These are phyloP conservation scores for Podarcis cretensis DNA, from an alignment of 2,113 vertebrate species.

Conservation along the genomic window DNA sequence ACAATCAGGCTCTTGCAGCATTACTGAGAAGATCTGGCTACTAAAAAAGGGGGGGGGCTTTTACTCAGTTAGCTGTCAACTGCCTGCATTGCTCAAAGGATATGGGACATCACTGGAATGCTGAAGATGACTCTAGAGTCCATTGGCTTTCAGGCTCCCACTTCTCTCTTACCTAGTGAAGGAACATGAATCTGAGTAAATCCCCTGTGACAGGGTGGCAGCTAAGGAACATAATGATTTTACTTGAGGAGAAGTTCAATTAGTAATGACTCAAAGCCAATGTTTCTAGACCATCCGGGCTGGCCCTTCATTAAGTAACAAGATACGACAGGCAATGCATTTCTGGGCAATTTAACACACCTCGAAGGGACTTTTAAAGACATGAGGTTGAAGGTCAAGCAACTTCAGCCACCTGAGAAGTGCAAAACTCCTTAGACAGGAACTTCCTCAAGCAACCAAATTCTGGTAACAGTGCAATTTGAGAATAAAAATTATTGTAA, in stretches of 20 bases:
- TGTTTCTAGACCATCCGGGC: constrained; percentile 66
- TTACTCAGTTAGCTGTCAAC: neutral
- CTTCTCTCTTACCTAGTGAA: constrained; percentile 41
- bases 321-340: constrained; percentile 78
- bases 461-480: constrained; percentile 70
- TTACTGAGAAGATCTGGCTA: neutral
- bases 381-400: constrained; percentile 76
- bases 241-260: constrained; percentile 68
- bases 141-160: neutral
- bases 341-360: constrained; percentile 80
- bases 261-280: constrained; percentile 73
- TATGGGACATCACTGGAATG: neutral
- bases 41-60: neutral
- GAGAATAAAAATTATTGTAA: constrained; percentile 62
- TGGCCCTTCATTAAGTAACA: constrained; percentile 81
- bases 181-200: constrained; percentile 62
- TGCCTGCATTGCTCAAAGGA: neutral
- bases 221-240: constrained; percentile 66
- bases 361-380: constrained; percentile 77
- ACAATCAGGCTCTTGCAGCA: neutral
- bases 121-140: constrained; percentile 29
- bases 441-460: constrained; percentile 70
- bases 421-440: constrained; percentile 74
- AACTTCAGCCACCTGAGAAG: constrained; percentile 79
- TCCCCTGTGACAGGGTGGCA: constrained; percentile 52